Evolutionary conservation across 2,888 invertebrate species (phyloP).

Genomic region (Auanema sp.): DNA sequence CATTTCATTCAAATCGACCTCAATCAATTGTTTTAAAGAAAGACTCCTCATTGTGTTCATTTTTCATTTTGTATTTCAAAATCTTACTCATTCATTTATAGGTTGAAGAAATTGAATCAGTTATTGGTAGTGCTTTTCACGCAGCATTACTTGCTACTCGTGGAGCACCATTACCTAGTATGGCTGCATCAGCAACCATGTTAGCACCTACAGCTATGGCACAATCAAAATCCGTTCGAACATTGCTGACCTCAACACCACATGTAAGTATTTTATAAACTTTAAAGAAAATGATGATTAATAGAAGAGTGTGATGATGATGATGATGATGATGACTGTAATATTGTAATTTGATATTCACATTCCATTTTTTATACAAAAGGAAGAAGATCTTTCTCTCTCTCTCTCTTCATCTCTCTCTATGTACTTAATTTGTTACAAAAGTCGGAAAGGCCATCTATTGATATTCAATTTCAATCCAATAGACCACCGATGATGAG

Average conservation of each 20-base stretch:
- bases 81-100: conserved; percentile 1
- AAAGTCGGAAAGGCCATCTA: no score
- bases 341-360: neutral
- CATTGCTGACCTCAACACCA: conserved; percentile 4
- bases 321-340: conserved; percentile 1
- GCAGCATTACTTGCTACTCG: conserved; percentile 17
- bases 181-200: conserved; percentile 6
- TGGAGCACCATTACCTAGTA: neutral
- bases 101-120: conserved; percentile 41
- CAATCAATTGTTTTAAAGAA: neutral
- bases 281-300: neutral
- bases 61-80: conserved; percentile 4
- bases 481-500: no score
- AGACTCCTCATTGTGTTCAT: neutral
- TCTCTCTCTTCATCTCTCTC: conserved; percentile 2
- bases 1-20: no score
- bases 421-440: no score
- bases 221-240: neutral
- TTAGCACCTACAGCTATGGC: conserved; percentile 3
- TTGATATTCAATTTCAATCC: no score
- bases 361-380: neutral
- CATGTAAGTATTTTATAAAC: neutral
- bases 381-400: neutral
- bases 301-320: neutral
- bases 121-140: conserved; percentile 33